phyloP scores from a whole-genome alignment of 2,888 invertebrate genomes.

The Drosophila barbarae region DNA sequence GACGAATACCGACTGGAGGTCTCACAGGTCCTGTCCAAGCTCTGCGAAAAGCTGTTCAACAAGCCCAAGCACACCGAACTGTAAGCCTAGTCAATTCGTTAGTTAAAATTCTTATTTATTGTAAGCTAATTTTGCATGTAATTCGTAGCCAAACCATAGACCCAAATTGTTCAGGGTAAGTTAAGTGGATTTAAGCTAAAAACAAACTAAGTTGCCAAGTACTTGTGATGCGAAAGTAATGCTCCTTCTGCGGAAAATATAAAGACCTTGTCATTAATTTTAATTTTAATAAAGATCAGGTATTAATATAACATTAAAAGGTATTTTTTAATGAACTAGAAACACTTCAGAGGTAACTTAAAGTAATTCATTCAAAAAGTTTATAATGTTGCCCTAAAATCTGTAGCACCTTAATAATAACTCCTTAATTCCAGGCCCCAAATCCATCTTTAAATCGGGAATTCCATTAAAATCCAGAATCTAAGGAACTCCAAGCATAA shows the following conservation, averaged over 20 bases:
- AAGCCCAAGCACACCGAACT: slow-evolving; percentile 64
- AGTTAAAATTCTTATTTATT: slow-evolving; percentile 9
- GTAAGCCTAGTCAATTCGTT: slow-evolving; percentile 44
- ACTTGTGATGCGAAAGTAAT: slow-evolving; percentile 44
- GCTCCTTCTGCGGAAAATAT: slow-evolving; percentile 24
- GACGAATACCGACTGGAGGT: slow-evolving; percentile 77
- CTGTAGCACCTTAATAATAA: not conserved
- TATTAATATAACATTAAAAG: not conserved
- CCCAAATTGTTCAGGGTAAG: slow-evolving; percentile 21
- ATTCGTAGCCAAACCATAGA: slow-evolving; percentile 34
- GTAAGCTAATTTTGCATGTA: slow-evolving; percentile 32
- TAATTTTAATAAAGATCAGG: slow-evolving; percentile 11
- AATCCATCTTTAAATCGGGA: not conserved
- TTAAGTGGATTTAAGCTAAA: slow-evolving; percentile 7
- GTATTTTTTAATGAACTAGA: not conserved
- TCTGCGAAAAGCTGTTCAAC: slow-evolving; percentile 56
- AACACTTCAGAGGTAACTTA: not conserved
- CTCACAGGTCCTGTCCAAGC: slow-evolving; percentile 56
- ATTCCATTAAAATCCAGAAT: not conserved
- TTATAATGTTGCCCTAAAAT: too few relatives aligned
- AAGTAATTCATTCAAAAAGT: too few relatives aligned
- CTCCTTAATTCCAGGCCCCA: not conserved
- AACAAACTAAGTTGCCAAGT: slow-evolving; percentile 31
- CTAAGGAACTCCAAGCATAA: not conserved
- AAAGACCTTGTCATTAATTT: slow-evolving; percentile 26